Evolutionary conservation across 2,113 vertebrate species (phyloP), one percentile per base, ranked within the genome.

Genomic region (Argyrosomus japonicus): DNA sequence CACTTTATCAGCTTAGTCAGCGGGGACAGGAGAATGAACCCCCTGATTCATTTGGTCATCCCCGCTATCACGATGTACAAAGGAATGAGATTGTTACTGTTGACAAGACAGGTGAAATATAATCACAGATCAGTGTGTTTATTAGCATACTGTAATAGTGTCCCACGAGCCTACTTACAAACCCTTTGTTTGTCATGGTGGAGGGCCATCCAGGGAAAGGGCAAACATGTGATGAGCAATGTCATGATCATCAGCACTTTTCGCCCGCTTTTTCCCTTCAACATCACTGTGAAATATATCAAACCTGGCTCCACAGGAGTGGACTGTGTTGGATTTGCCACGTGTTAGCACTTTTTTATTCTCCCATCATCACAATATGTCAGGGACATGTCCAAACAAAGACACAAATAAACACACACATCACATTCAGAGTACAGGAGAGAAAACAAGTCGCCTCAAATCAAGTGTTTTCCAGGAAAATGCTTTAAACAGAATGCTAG

Each of bases 191-290:
- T 51, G 43, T 53, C 10, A 21, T 18, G 75, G 27, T n/a, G 23
- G 27, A 23, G 48, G 43, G 82, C 40, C 64, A 2, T 69, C 45
- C 12, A 27, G 57, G 40, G 14, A 17, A 48, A 87, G 77, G 65
- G 60, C 77, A 62, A 53, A 69, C 64, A 21, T 29, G 12, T 61
- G 79, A 69, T 19, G 50, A 60, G 63, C 43, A 36, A 36, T 68
- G 57, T 77, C 70, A 3, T 2, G 6, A 15, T 29, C 64, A 77
- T 88, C 88, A 89, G 87, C 81, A 84, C 75, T 82, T 77, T 81
- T 54, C 51, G 25, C 27, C 43, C 2, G 2, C 53, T 74, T 53
- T 67, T 4, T 63, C 36, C 8, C 68, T 78, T 53, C 12, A 69
- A 2, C 79, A 75, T 82, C 63, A 51, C 58, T 61, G 23, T 17